Conservation (phyloP, 2,113 vertebrate species). For the Oceanodroma tethys region DNA sequence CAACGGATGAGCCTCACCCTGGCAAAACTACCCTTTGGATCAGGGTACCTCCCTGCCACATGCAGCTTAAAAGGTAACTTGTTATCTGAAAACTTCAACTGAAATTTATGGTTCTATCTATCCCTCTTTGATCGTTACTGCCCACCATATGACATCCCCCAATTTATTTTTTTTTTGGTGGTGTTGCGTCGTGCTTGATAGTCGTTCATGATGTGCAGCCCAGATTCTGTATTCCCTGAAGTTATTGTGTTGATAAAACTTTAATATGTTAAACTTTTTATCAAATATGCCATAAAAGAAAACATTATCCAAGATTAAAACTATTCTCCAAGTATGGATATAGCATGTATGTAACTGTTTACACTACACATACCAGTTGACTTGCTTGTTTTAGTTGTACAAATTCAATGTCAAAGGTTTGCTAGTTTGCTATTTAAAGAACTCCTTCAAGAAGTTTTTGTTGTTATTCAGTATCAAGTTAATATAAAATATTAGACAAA, state of each 20-base stretch:
- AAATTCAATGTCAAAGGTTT: not conserved
- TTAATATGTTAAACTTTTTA: not conserved
- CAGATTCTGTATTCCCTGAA: not conserved
- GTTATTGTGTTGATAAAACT: not conserved
- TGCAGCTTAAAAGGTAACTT: not conserved
- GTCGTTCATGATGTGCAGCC: not conserved
- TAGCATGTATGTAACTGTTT: not conserved
- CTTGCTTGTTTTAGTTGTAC: not conserved
- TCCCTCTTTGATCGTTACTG: not conserved
- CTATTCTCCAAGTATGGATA: not conserved
- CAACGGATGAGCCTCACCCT: not conserved
- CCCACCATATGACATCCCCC: not conserved
- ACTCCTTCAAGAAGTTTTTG: not conserved
- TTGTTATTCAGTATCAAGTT: slow-evolving; percentile 3
- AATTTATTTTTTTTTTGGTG: not conserved
- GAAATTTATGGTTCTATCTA: not conserved
- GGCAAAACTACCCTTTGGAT: not conserved
- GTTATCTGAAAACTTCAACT: not conserved
- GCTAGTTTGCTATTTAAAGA: not conserved
- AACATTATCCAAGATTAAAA: not conserved
- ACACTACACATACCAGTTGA: not conserved
- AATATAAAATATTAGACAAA: slow-evolving; percentile 8
- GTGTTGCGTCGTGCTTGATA: not conserved
- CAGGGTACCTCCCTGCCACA: not conserved
- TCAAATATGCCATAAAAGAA: not conserved